Percentiles rank a stretch among this genome's conserved stretches.
phyloP scores from a whole-genome alignment of 2,797 vertebrate genomes.

The Botia almorhae region DNA sequence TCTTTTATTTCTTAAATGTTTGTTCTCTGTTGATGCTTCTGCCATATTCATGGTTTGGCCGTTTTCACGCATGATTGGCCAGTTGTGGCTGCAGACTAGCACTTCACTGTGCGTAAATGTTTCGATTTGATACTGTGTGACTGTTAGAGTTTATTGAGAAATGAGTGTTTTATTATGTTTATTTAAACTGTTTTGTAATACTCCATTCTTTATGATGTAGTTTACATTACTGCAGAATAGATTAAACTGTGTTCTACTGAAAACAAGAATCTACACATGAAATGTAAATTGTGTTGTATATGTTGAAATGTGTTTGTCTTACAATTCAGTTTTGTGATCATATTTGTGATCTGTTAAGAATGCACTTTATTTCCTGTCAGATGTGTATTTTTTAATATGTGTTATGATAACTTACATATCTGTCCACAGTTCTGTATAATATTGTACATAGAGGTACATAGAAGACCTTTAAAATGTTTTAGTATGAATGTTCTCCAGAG shows the following conservation, averaged over 20 bases:
- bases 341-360: conserved; percentile 64
- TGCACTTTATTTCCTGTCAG: conserved; percentile 80
- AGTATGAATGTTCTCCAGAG: conserved; percentile 40
- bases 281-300: conserved; percentile 57
- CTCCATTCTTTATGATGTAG: conserved; percentile 30
- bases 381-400: conserved; percentile 64
- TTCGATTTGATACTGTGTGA: conserved; percentile 60
- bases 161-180: conserved; percentile 58
- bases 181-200: conserved; percentile 52
- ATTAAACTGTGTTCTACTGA: conserved; percentile 55
- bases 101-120: conserved; percentile 47
- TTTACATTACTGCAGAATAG: conserved; percentile 17
- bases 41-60: not conserved
- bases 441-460: conserved; percentile 44
- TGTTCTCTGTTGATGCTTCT: not conserved
- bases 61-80: conserved; percentile 3
- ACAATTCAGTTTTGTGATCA: conserved; percentile 30
- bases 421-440: conserved; percentile 61
- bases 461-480: conserved; percentile 40
- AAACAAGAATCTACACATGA: conserved; percentile 62
- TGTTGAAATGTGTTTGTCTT: conserved; percentile 15
- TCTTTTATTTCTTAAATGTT: not conserved
- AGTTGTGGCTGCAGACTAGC: conserved; percentile 12
- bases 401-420: conserved; percentile 66
- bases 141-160: conserved; percentile 72